Conservation (phyloP, 2,113 vertebrate species). For the Oncorhynchus kisutch region DNA sequence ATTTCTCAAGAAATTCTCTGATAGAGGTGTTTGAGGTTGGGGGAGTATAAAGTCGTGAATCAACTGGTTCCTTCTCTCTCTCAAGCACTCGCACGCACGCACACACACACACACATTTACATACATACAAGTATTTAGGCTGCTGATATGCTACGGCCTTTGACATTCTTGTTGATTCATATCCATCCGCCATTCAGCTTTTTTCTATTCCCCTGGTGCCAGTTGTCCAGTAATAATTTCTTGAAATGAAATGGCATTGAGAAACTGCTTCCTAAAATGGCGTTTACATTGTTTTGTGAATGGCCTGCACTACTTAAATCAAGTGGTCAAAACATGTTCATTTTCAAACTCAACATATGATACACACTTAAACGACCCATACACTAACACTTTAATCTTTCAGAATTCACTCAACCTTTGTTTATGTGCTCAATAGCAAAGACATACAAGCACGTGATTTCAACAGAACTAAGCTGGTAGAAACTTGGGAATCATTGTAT, state of each 20-base stretch:
- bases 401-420: no score
- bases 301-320: background rate
- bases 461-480: no score
- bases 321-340: background rate
- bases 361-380: background rate
- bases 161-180: no score
- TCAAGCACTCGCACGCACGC: no score
- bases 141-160: background rate
- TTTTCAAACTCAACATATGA: background rate
- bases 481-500: no score
- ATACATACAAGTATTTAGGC: background rate
- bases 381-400: background rate
- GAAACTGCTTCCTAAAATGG: background rate
- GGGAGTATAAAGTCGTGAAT: background rate
- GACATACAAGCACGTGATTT: no score
- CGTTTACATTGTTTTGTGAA: background rate
- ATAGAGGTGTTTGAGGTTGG: slow-evolving; percentile 7
- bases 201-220: no score
- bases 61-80: background rate
- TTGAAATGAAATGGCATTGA: background rate
- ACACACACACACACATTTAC: background rate
- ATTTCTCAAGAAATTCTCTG: slow-evolving; percentile 14
- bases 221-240: background rate
- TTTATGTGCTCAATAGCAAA: no score
- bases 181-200: no score